Conservation (phyloP, 2,888 invertebrate genomes). For the Ennomos quercinarius region DNA sequence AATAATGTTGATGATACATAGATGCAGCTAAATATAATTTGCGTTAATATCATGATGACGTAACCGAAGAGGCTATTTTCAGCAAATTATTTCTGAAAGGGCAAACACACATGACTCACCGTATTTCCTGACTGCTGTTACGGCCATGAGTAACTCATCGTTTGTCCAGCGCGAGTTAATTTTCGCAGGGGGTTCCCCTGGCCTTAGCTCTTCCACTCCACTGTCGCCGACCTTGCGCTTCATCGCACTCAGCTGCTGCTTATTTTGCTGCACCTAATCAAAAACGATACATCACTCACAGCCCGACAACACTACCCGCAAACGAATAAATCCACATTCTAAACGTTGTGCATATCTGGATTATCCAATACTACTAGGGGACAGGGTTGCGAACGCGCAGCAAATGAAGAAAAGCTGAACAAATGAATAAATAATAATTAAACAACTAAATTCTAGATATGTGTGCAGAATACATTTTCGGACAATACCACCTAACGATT, state of each 20-base stretch:
- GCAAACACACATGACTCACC: constrained; percentile 88
- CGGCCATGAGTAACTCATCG: constrained; percentile 95
- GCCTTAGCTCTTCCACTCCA: constrained; percentile 87
- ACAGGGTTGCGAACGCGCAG: constrained; percentile 51
- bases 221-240: constrained; percentile 90
- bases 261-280: constrained; percentile 95
- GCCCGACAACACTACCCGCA: constrained; percentile 1
- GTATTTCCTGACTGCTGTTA: constrained; percentile 93
- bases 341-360: constrained; percentile 76
- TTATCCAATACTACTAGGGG: constrained; percentile 73
- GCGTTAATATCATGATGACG: too few relatives aligned
- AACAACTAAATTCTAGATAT: constrained; percentile 53
- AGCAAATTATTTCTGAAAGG: background rate
- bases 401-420: constrained; percentile 50
- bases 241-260: constrained; percentile 94
- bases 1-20: too few relatives aligned
- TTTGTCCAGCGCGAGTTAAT: constrained; percentile 96
- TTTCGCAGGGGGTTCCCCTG: constrained; percentile 87
- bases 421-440: constrained; percentile 46
- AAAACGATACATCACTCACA: constrained; percentile 14
- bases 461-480: constrained; percentile 81
- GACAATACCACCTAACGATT: constrained; percentile 55
- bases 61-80: background rate
- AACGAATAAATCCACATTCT: constrained; percentile 24
- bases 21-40: too few relatives aligned